Evolutionary conservation across 1,140 invertebrate species (phyloP), one percentile per base, ranked within the genome.

Genomic region (Dinoponera quadriceps): DNA sequence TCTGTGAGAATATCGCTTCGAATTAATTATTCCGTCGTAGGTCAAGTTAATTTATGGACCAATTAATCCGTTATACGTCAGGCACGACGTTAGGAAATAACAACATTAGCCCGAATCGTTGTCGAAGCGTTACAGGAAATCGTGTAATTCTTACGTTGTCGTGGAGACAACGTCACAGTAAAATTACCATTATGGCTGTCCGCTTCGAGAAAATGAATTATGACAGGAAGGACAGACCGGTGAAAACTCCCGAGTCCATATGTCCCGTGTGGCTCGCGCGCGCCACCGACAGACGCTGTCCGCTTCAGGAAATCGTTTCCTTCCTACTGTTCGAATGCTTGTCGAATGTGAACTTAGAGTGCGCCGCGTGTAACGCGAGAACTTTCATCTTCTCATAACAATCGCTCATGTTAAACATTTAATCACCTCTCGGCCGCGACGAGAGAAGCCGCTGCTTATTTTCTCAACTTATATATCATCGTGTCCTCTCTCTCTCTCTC

Each of bases 261-360:
- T 51, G 60, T 20, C 63, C 18, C n/a, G 68, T n/a, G 44, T 27
- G 49, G 66, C 51, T 55, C 29, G 68, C 69, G 68, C 69, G 55
- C 29, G 44, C 48, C n/a, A n/a, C 16, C 27, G 44, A 59, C 81
- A 55, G 29, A 48, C 69, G 13, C 54, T 33, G 33, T 44, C 44
- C 25, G 72, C 51, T 68, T 85, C 69, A 87, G 86, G 75, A 88
- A 88, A 87, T 51, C 25, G 54, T 86, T 87, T 87, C 71, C 86
- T 88, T 88, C 82, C 85, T 87, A 83, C 63, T 84, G 71, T 25
- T 13, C 1, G 27, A 44, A 27, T 16, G 54, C 29, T 80, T 75
- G 74, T 88, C 69, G 62, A 83, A 81, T 22, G 55, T 71, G 38
- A 71, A 82, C 68, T 49, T 13, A 16, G 38, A 51, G n/a, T 48